These are phyloP conservation scores for Drosophila dunni DNA, from an alignment of 1,140 invertebrate species.

Conservation along the genomic window DNA sequence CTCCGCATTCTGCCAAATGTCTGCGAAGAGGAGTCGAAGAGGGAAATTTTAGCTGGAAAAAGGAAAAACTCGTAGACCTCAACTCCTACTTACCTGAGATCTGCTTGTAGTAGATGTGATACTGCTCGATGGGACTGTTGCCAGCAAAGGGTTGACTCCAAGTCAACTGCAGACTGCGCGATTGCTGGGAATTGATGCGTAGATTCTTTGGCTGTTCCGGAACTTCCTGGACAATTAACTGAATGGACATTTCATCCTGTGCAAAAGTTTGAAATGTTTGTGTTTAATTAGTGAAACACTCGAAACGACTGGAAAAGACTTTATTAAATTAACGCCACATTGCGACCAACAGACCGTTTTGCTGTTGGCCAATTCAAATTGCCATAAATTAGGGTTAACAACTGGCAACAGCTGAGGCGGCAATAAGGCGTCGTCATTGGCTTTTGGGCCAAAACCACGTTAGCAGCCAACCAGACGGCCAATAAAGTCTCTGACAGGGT, in stretches of 20 bases:
- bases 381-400: conserved; percentile 76
- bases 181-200: conserved; percentile 92
- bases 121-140: conserved; percentile 94
- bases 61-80: no score
- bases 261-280: conserved; percentile 24
- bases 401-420: conserved; percentile 48
- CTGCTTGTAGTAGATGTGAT: conserved; percentile 94
- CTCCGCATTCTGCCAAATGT: conserved; percentile 87
- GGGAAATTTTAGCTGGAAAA: not conserved
- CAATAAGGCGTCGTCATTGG: not conserved
- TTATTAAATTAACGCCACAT: conserved; percentile 11
- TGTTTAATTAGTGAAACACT: conserved; percentile 9
- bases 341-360: conserved; percentile 27
- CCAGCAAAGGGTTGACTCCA: conserved; percentile 95
- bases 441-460: not conserved
- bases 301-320: conserved; percentile 21
- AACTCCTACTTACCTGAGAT: conserved; percentile 88
- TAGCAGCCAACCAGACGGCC: not conserved
- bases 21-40: conserved; percentile 20
- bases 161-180: conserved; percentile 91
- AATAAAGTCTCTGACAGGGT: not conserved
- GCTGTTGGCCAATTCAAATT: conserved; percentile 65
- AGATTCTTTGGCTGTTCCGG: conserved; percentile 95
- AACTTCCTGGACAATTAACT: conserved; percentile 95
- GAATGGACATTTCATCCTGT: conserved; percentile 94